These are phyloP conservation scores for Cephus nigrinus DNA, from an alignment of 2,888 invertebrate genomes.

Conservation along the genomic window DNA sequence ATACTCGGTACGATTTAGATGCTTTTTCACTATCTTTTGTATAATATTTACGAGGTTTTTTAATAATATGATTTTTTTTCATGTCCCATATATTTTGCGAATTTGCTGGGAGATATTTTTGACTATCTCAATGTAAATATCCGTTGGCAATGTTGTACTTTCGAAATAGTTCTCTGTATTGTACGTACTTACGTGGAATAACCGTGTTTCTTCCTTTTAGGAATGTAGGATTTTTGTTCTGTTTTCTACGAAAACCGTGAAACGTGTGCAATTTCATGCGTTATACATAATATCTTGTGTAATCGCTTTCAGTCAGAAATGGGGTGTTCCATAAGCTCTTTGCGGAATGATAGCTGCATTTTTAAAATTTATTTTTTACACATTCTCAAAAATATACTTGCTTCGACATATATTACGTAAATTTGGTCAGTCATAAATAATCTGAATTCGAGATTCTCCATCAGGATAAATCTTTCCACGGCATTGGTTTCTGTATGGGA, in stretches of 20 bases:
- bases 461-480: neutral
- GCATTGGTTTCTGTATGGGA: neutral
- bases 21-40: too few species aligned
- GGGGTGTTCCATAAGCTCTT: neutral
- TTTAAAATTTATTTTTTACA: neutral
- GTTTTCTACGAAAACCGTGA: neutral
- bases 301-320: neutral
- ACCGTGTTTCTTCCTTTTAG: neutral
- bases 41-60: too few species aligned
- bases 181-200: neutral
- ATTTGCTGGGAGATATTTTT: neutral
- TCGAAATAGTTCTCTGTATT: neutral
- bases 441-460: neutral
- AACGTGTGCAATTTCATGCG: neutral
- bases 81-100: neutral
- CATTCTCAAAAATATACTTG: neutral
- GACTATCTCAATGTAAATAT: neutral
- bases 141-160: neutral
- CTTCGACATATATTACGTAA: neutral
- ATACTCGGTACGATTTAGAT: too few species aligned
- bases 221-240: neutral
- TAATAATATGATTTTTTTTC: neutral
- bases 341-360: neutral
- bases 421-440: neutral
- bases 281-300: neutral